phyloP scores from a whole-genome alignment of 64 coral and sea anemone species.

The Actinia tenebrosa region DNA sequence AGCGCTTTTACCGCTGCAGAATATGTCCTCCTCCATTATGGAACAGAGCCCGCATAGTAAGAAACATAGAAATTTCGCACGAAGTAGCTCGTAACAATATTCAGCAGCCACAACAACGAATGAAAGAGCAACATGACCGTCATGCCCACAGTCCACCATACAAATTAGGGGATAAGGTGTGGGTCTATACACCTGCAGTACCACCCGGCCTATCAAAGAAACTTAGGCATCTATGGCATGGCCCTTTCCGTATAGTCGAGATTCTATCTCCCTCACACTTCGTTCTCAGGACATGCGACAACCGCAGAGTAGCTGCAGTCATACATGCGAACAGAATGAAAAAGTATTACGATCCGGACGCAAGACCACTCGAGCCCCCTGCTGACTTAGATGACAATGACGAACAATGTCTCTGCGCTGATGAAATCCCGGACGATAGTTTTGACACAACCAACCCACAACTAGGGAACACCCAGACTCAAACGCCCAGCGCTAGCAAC shows the following conservation, averaged over 20 bases:
- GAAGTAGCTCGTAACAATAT: neutral
- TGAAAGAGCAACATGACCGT: neutral
- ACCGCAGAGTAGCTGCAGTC: no score
- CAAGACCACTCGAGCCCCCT: neutral
- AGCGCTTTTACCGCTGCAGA: no score
- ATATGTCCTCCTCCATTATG: no score
- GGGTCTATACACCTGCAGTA: neutral
- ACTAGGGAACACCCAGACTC: neutral
- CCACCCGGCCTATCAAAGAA: neutral
- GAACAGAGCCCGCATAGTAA: no score
- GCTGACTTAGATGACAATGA: neutral
- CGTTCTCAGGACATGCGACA: slow-evolving; percentile 6
- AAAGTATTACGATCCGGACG: slow-evolving; percentile 2
- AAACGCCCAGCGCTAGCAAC: neutral
- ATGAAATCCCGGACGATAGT: slow-evolving; percentile 1
- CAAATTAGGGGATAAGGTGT: neutral
- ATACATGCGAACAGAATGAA: neutral
- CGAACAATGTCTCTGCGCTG: neutral
- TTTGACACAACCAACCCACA: neutral
- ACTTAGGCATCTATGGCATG: no score
- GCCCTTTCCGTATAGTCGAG: no score
- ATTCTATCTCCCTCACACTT: neutral
- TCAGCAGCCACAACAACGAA: neutral
- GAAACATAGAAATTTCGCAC: neutral
- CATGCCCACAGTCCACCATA: neutral